Percentiles rank a stretch among this genome's conserved stretches.
These are phyloP conservation scores for Pyrgus malvae DNA, from an alignment of 2,888 invertebrate genomes.

Conservation along the genomic window DNA sequence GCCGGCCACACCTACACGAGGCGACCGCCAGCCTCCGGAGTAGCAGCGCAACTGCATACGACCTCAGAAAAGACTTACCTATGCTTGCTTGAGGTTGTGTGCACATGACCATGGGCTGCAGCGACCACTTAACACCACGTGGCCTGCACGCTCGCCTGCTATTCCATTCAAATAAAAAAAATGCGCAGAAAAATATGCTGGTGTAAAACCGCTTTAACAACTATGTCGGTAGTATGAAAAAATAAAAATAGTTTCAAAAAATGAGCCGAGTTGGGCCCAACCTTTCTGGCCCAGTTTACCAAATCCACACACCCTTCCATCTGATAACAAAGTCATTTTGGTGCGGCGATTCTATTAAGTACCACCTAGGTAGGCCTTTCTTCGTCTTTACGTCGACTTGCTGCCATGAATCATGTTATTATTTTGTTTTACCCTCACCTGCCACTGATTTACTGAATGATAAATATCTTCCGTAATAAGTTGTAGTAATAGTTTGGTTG, in stretches of 20 bases:
- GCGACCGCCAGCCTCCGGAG: too few species aligned
- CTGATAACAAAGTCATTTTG: conserved; percentile 68
- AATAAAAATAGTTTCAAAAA: neutral
- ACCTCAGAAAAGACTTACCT: too few species aligned
- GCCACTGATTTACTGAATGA: neutral
- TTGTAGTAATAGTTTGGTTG: neutral
- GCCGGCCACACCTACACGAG: too few species aligned
- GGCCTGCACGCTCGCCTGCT: too few species aligned
- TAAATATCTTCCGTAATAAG: neutral
- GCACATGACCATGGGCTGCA: too few species aligned
- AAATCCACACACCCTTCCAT: conserved; percentile 61
- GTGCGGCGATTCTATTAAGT: conserved; percentile 36
- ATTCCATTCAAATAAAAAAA: too few species aligned
- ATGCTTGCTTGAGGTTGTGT: too few species aligned
- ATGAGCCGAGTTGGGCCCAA: neutral
- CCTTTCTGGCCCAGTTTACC: conserved; percentile 70
- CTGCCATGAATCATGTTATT: conserved; percentile 34
- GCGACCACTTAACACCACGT: too few species aligned
- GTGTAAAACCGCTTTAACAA: too few species aligned
- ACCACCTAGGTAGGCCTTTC: conserved; percentile 29
- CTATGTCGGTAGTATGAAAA: too few species aligned
- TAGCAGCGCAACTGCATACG: too few species aligned
- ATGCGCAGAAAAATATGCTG: too few species aligned
- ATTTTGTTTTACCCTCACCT: neutral
- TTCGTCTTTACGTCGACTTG: conserved; percentile 23